Conservation (phyloP, 2,113 vertebrate genomes). For the Platichthys stellatus region DNA sequence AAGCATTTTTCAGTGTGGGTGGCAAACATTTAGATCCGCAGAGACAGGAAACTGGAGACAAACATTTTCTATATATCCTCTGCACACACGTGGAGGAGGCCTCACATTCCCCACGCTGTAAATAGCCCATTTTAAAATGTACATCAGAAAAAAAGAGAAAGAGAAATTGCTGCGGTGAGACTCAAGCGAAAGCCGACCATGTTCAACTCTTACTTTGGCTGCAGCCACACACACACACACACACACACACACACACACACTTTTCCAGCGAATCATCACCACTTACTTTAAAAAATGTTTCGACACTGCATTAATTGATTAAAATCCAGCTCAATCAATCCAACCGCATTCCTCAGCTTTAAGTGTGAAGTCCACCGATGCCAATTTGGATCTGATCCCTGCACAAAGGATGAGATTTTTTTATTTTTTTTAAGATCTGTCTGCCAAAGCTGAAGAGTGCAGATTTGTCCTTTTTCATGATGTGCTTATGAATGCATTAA, state of each 20-base stretch:
- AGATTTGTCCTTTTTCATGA: conserved; percentile 32
- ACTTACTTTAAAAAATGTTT: conserved; percentile 8
- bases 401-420: conserved; percentile 22
- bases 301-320: conserved; percentile 25
- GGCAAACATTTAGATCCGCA: no score
- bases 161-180: background rate
- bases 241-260: background rate
- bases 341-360: conserved; percentile 6
- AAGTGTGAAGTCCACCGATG: conserved; percentile 21
- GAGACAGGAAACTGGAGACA: no score
- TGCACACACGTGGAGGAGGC: no score
- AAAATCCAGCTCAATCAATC: conserved; percentile 27
- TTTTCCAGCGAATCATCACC: background rate
- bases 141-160: background rate
- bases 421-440: conserved; percentile 14
- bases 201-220: background rate
- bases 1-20: no score
- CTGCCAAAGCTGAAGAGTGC: conserved; percentile 29
- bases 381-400: conserved; percentile 31
- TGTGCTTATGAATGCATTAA: conserved; percentile 41
- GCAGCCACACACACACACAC: no score
- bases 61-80: no score
- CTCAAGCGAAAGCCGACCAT: background rate
- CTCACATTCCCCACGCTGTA: no score
- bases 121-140: background rate